Base-by-base conservation (phyloP, 2,797 vertebrate genomes). In the Rhincodon typus region DNA sequence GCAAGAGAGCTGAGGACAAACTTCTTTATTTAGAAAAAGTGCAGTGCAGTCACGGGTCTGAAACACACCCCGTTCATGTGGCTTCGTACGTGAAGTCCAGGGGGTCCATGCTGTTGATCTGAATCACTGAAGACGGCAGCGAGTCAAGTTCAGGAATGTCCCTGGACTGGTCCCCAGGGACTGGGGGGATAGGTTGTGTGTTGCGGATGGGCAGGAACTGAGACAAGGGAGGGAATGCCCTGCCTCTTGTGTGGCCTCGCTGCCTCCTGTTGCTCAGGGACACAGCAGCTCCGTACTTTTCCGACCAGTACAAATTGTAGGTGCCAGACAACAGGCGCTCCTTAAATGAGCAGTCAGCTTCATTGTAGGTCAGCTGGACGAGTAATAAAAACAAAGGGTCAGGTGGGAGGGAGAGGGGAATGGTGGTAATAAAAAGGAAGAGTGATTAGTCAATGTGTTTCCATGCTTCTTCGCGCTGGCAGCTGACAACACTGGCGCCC, bases 121-220 rank as follows among this genome's bases (percentile, higher is more conserved):
- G 95, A 17, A 96, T 21, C 13, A 95, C 72, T 77, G 96, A 96
- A 8, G 94, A 94, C 0, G 93, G 10, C 57, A 38, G 95, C n/a
- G 96, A 96, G 94, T 96, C 96, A 3, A 94, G 95, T 95, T 96
- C 96, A 96, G 23, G 69, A 0, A 27, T 86, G 95, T 96, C 97
- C 1, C 97, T 97, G 0, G 96, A 77, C 0, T 96, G 96, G 42
- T 97, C 96, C 0, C 70, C 96, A 1, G 96, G 96, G 79, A 96
- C 95, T 0, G 96, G 95, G 70, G 96, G 96, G 96, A 97, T 90
- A 0, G 98, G 97, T 53, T 98, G 91, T 0, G 97, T 97, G 97
- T 97, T 98, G 95, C 98, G 97, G 97, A 99, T 98, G 1, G 99
- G 99, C 66, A 99, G 97, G 97, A 99, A 99, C 96, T 98, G 98